Percentiles rank a stretch among this genome's conserved stretches.
phyloP scores from a whole-genome alignment of 1,140 invertebrate genomes.

The Drosophila busckii region DNA sequence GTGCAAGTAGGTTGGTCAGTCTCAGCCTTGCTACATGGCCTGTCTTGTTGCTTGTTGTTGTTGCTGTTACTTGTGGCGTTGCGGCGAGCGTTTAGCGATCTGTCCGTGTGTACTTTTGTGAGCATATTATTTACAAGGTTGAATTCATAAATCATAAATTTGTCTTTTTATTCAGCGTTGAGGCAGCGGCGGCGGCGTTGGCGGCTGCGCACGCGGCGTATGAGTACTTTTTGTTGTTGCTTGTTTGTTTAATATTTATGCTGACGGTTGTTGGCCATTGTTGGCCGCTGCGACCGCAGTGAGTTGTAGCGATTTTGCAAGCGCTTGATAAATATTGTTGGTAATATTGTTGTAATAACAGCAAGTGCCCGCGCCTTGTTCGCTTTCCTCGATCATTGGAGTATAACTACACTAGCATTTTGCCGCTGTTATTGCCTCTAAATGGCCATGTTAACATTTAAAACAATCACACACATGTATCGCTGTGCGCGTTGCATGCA shows the following conservation, averaged over 20 bases:
- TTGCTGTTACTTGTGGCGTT: conserved; percentile 29
- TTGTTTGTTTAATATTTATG: conserved; percentile 50
- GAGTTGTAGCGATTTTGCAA: conserved; percentile 52
- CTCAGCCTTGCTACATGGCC: conserved; percentile 17
- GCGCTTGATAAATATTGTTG: conserved; percentile 72
- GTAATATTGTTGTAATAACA: conserved; percentile 76
- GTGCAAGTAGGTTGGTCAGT: conserved; percentile 75
- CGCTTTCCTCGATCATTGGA: conserved; percentile 47
- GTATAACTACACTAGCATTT: conserved; percentile 58
- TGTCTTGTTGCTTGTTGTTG: conserved; percentile 11
- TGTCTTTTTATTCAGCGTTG: conserved; percentile 75
- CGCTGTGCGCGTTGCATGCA: conserved; percentile 56
- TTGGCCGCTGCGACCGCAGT: conserved; percentile 22
- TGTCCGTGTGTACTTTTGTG: conserved; percentile 57
- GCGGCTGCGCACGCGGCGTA: conserved; percentile 55
- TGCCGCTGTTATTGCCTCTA: conserved; percentile 77
- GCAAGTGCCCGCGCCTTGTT: conserved; percentile 71
- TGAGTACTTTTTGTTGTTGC: conserved; percentile 34
- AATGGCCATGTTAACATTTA: conserved; percentile 77
- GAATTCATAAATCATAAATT: conserved; percentile 78
- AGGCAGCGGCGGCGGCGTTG: conserved; percentile 46
- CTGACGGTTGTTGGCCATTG: conserved; percentile 62
- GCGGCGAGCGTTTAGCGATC: conserved; percentile 32
- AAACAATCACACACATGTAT: conserved; percentile 72
- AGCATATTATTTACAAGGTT: conserved; percentile 77